These are phyloP conservation scores for Eublepharis macularius DNA, from an alignment of 2,113 vertebrate species.

Conservation along the genomic window DNA sequence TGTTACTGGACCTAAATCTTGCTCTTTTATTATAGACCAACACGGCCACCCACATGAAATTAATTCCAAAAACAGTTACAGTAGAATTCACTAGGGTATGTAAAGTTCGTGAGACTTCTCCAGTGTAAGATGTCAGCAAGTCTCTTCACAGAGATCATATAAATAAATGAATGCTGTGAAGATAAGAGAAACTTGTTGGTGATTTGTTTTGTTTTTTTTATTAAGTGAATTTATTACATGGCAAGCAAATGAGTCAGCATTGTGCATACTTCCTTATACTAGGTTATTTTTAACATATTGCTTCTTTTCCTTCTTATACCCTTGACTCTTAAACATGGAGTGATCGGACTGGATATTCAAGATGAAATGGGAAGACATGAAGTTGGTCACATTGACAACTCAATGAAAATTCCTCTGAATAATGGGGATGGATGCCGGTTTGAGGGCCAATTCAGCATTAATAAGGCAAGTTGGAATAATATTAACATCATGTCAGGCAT, in stretches of 20 bases:
- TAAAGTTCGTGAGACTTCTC: background rate
- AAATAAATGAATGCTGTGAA: background rate
- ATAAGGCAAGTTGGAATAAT: constrained; percentile 83
- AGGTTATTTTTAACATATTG: background rate
- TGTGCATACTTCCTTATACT: background rate
- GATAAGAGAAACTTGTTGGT: background rate
- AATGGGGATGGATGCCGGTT: constrained; percentile 93
- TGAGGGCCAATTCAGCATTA: constrained; percentile 95
- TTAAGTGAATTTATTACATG: background rate
- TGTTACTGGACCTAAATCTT: no score
- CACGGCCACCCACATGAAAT: no score
- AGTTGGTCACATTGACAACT: constrained; percentile 98
- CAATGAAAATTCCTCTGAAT: constrained; percentile 92
- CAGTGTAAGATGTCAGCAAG: background rate
- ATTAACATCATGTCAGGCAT: background rate
- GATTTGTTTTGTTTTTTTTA: background rate
- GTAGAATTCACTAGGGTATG: background rate
- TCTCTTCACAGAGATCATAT: background rate
- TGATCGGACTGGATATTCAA: constrained; percentile 98
- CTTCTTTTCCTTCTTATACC: background rate
- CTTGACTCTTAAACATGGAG: constrained; percentile 63
- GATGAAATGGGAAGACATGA: constrained; percentile 99
- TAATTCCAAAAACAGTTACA: no score
- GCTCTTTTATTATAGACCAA: no score
- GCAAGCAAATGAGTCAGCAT: constrained; percentile 5